These are phyloP conservation scores for Thalassarche chlororhynchos DNA, from an alignment of 2,113 vertebrate genomes.

Conservation along the genomic window DNA sequence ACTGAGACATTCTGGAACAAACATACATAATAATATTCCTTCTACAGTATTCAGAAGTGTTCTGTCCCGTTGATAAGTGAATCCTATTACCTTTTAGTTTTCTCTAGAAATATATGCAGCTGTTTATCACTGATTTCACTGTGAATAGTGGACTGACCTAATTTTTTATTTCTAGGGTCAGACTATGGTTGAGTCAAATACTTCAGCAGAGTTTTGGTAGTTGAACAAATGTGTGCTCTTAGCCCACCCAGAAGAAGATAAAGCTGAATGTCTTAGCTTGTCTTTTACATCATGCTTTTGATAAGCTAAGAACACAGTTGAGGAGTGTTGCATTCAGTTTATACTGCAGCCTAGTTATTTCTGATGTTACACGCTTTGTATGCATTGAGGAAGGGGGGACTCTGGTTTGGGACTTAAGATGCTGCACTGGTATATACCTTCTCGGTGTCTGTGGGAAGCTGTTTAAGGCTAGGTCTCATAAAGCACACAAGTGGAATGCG, in stretches of 20 bases:
- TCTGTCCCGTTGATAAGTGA: not conserved
- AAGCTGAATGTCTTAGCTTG: not conserved
- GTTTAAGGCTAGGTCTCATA: not conserved
- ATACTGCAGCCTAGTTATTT: not conserved
- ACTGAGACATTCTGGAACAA: not conserved
- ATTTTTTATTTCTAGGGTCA: not conserved
- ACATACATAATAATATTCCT: not conserved
- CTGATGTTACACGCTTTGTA: not conserved
- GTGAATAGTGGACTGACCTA: not conserved
- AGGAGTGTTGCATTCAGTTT: not conserved
- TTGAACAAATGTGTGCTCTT: not conserved
- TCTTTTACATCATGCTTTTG: not conserved
- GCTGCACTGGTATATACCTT: too few relatives aligned
- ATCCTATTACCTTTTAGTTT: not conserved
- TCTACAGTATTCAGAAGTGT: not conserved
- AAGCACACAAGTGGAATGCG: not conserved
- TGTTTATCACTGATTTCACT: not conserved
- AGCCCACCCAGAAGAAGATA: not conserved
- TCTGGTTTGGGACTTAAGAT: not conserved
- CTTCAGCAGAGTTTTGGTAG: not conserved
- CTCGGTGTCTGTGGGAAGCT: not conserved
- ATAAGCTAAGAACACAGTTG: not conserved
- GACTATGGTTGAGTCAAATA: not conserved
- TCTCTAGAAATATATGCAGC: not conserved
- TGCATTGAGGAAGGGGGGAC: not conserved